A percentile compares a stretch with the other conserved stretches of the same genome.
phyloP scores from a whole-genome alignment of 2,797 vertebrate genomes.

The Notoglanidium macrostoma region DNA sequence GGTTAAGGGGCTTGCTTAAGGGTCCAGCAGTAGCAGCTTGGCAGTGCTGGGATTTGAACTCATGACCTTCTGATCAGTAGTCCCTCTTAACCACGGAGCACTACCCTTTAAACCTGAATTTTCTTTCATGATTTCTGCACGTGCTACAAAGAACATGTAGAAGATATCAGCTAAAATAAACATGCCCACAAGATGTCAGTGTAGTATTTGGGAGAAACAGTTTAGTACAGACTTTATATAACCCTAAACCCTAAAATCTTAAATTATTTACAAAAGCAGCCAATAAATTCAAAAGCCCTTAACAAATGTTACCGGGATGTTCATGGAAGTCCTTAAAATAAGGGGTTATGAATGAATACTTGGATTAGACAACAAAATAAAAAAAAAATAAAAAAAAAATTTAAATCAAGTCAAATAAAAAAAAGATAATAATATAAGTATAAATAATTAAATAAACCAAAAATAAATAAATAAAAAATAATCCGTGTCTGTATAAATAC shows the following conservation, averaged over 20 bases:
- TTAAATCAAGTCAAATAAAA: too few species aligned
- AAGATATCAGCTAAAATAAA: neutral
- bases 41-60: too few species aligned
- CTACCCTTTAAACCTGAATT: neutral
- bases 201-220: constrained; percentile 16
- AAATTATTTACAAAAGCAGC: neutral
- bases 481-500: neutral
- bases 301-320: neutral
- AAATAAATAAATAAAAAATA: neutral
- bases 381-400: too few species aligned
- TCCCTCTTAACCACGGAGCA: too few species aligned
- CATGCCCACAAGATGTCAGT: constrained; percentile 67
- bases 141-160: neutral
- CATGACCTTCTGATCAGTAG: too few species aligned
- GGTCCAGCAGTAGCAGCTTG: too few species aligned
- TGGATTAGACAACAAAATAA: neutral
- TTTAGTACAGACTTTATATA: neutral
- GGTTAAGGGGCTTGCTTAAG: too few species aligned
- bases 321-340: neutral
- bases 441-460: too few species aligned
- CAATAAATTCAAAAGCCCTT: neutral
- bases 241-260: neutral
- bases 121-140: neutral
- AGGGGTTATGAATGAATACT: neutral
- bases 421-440: too few species aligned